These are phyloP conservation scores for Phyllotreta striolata DNA, from an alignment of 2,888 invertebrate species.

Conservation along the genomic window DNA sequence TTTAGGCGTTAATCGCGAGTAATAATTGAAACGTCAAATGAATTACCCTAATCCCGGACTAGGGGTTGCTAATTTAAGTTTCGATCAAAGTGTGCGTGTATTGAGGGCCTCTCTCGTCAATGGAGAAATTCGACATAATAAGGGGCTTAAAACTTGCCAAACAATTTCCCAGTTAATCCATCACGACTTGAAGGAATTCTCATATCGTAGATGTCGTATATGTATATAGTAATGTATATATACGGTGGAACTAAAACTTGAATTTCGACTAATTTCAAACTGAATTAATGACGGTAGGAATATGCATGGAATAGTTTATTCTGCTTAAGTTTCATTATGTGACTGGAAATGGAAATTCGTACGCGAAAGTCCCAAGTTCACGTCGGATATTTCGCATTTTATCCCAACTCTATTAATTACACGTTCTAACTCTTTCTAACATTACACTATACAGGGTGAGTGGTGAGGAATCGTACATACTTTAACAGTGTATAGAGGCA, in stretches of 20 bases:
- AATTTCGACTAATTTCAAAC: slow-evolving; percentile 29
- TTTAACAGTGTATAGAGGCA: no score
- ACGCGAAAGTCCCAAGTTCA: slow-evolving; percentile 14
- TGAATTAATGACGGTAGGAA: slow-evolving; percentile 31
- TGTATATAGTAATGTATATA: slow-evolving; percentile 18
- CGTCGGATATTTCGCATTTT: slow-evolving; percentile 11
- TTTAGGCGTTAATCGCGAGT: no score
- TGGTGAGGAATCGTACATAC: no score
- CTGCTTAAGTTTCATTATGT: slow-evolving; percentile 20
- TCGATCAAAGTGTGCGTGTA: slow-evolving; percentile 16
- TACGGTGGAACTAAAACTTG: slow-evolving; percentile 23
- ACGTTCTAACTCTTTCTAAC: not conserved
- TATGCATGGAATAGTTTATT: slow-evolving; percentile 32
- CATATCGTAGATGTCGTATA: slow-evolving; percentile 18
- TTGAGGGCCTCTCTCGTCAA: slow-evolving; percentile 12
- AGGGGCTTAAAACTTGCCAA: slow-evolving; percentile 25
- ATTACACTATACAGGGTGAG: no score
- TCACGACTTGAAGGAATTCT: slow-evolving; percentile 28
- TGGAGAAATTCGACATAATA: slow-evolving; percentile 27
- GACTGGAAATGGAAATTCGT: slow-evolving; percentile 19
- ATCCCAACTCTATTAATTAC: slow-evolving; percentile 6
- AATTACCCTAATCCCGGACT: no score
- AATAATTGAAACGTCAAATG: no score
- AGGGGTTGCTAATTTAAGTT: not conserved
- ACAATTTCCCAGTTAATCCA: slow-evolving; percentile 31